A percentile compares a stretch with the other conserved stretches of the same genome.
These are phyloP conservation scores for Gopherus evgoodei DNA, from an alignment of 2,113 vertebrate species.

Conservation along the genomic window DNA sequence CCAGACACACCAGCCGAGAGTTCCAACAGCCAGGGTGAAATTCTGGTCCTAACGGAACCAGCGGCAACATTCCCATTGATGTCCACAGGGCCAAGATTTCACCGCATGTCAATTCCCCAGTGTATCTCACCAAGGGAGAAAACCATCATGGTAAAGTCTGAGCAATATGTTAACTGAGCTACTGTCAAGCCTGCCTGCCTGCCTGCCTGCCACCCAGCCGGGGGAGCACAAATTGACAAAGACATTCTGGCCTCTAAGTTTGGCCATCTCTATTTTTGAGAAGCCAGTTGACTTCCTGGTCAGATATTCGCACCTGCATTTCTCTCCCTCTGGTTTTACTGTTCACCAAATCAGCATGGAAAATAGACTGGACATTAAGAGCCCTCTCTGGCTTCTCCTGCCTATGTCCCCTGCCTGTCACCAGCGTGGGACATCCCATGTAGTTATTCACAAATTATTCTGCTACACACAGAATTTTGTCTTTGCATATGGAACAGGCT, in stretches of 20 bases:
- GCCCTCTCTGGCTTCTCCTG: background rate
- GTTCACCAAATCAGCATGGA: background rate
- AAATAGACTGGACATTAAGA: background rate
- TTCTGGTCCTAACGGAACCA: background rate
- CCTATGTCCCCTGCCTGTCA: no score
- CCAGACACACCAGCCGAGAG: background rate
- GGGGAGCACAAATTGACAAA: background rate
- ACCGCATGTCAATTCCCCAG: background rate
- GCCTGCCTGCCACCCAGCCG: no score
- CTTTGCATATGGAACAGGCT: constrained; percentile 64
- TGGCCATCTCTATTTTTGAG: background rate
- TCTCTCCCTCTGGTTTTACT: background rate
- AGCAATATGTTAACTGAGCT: background rate
- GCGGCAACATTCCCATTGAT: background rate
- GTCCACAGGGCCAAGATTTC: background rate
- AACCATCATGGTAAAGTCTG: background rate
- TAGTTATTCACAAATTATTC: background rate
- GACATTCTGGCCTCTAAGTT: background rate
- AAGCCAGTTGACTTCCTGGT: background rate
- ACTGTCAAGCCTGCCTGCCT: background rate
- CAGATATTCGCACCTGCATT: background rate
- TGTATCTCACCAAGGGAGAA: background rate
- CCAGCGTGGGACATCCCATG: background rate
- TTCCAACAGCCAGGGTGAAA: background rate
- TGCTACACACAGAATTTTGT: background rate